phyloP scores from a whole-genome alignment of 2,113 vertebrate genomes.

The Odocoileus hemionus region DNA sequence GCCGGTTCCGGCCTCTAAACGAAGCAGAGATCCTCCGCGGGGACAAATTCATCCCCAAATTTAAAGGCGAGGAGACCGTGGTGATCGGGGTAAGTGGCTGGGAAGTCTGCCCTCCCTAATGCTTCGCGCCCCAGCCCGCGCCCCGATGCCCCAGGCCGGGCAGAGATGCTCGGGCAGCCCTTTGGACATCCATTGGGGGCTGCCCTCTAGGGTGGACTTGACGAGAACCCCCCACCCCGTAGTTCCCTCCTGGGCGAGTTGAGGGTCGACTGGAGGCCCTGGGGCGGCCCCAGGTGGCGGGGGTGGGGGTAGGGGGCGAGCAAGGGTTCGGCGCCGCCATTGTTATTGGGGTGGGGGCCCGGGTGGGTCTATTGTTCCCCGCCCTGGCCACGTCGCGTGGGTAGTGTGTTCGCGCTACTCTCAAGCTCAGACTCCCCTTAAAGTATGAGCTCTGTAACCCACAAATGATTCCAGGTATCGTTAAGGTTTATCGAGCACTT shows the following conservation, averaged over 20 bases:
- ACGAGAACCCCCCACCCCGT: neutral
- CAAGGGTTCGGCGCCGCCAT: constrained; percentile 57
- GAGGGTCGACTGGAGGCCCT: neutral
- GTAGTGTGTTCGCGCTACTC: neutral
- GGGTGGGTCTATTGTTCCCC: constrained; percentile 68
- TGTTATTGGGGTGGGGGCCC: constrained; percentile 66
- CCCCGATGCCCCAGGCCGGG: neutral
- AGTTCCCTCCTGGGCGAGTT: neutral
- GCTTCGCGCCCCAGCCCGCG: neutral
- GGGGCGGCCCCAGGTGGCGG: neutral
- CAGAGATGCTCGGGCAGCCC: neutral
- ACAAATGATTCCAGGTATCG: neutral
- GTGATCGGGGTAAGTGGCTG: constrained; percentile 88
- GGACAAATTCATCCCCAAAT: constrained; percentile 92
- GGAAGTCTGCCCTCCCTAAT: neutral
- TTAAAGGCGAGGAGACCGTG: constrained; percentile 93
- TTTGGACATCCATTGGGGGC: neutral
- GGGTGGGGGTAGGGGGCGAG: neutral
- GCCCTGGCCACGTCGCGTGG: neutral
- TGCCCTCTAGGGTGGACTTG: neutral
- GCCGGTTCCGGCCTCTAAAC: constrained; percentile 93
- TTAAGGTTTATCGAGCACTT: neutral
- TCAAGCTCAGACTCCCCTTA: neutral
- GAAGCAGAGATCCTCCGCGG: constrained; percentile 89
- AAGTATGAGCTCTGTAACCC: neutral